A percentile compares a stretch with the other conserved stretches of the same genome.
These are phyloP conservation scores for Thamnophis elegans DNA, from an alignment of 2,797 vertebrate genomes.

Conservation along the genomic window DNA sequence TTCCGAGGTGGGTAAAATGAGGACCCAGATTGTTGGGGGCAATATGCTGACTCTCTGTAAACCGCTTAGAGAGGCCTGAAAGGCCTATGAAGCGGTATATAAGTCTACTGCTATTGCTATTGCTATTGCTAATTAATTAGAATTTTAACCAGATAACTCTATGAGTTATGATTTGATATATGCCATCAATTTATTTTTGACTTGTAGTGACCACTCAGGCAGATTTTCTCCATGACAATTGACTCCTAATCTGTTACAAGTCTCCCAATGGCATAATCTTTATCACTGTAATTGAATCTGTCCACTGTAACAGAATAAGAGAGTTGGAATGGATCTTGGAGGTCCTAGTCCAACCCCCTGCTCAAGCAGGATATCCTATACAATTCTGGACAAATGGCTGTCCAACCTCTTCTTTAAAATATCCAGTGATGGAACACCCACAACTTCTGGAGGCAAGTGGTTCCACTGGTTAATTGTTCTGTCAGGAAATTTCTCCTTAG, in stretches of 20 bases:
- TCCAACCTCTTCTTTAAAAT: background rate
- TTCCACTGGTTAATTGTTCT: background rate
- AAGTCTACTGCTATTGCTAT: no score
- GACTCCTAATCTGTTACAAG: background rate
- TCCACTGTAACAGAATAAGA: background rate
- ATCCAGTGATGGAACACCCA: background rate
- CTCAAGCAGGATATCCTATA: background rate
- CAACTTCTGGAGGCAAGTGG: background rate
- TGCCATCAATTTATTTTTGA: background rate
- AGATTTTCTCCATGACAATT: background rate
- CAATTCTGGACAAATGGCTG: background rate
- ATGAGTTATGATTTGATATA: background rate
- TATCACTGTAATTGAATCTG: background rate
- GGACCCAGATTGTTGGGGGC: no score
- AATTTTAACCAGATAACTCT: background rate
- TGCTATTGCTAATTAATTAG: no score
- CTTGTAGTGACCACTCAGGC: background rate
- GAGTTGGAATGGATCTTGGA: background rate
- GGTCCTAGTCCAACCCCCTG: background rate
- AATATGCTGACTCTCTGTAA: no score
- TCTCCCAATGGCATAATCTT: background rate
- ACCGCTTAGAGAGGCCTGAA: no score
- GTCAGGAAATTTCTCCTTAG: background rate
- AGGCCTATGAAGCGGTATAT: no score
- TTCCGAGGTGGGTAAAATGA: no score